Percentiles rank a stretch among this genome's conserved stretches.
Evolutionary conservation across 2,888 invertebrate species (phyloP).

Genomic region (Hymenopus coronatus): DNA sequence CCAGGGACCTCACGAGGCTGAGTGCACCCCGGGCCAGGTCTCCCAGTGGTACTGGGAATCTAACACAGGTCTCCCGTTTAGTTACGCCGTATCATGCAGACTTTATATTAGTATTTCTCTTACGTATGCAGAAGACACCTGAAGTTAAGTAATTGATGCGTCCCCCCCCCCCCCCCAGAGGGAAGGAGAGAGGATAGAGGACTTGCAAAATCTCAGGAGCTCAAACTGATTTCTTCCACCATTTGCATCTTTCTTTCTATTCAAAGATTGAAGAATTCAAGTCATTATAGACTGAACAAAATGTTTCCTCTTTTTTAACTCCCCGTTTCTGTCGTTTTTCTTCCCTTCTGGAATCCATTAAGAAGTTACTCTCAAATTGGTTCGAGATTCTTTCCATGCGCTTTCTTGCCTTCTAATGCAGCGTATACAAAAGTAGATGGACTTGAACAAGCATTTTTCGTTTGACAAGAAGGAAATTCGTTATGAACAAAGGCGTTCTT

Average conservation of each 20-base stretch:
- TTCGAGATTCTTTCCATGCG: background rate
- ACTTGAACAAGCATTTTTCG: background rate
- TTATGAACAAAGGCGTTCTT: background rate
- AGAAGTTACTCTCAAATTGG: background rate
- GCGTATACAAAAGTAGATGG: background rate
- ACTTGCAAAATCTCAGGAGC: background rate
- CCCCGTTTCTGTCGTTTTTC: background rate
- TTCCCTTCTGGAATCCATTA: background rate
- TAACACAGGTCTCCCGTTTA: too few relatives aligned
- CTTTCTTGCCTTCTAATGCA: background rate
- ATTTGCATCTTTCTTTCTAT: background rate
- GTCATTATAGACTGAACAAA: background rate
- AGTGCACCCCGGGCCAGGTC: too few relatives aligned
- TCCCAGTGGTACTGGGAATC: too few relatives aligned
- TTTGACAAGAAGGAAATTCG: background rate
- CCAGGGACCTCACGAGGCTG: too few relatives aligned
- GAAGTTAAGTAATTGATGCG: too few relatives aligned
- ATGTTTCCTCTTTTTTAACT: background rate
- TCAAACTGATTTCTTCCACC: background rate
- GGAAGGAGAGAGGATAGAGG: too few relatives aligned
- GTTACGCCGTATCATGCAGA: too few relatives aligned
- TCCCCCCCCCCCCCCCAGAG: too few relatives aligned
- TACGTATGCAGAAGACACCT: too few relatives aligned
- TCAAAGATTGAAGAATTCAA: background rate
- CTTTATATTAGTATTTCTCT: too few relatives aligned